Evolutionary conservation across 2,113 vertebrate species (phyloP), one percentile per base, ranked within the genome.

Genomic region (Poecilia latipinna): DNA sequence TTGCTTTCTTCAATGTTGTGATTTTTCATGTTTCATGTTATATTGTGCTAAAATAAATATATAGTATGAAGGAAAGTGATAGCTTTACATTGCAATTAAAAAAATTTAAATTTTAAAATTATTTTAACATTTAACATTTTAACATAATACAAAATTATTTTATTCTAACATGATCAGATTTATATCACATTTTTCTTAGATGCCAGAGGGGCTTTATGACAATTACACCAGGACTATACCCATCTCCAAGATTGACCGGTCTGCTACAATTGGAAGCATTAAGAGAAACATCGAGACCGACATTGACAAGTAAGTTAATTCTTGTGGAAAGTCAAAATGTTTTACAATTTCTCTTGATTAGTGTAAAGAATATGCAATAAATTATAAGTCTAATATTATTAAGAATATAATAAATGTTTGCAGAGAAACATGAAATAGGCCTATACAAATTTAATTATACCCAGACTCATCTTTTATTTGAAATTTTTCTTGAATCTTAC

Each of bases 211-310:
- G 0, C 78, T 98, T 4, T 96, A 96, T 85, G 92, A 94, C 90
- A 29, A 17, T 6, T 94, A 94, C 80, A 82, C 33, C 15, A 97
- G 75, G 91, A 93, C 86, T 65, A 90, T 98, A 69, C 94, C 95
- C 61, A 96, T 99, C 88, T 95, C 95, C 62, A 99, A 97, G 88
- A 94, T 99, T 31, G 97, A 99, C 89, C 93, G 93, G 80, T 93
- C 77, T n/a, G 94, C 93, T 64, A 89, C 93, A 13, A 79, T 92
- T 0, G 90, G 90, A 78, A 26, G 32, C 70, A 93, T 99, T 74
- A 93, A 91, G 89, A 95, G 91, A 78, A 91, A 90, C 72, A 96
- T 99, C 6, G 94, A 96, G 3, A 95, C 93, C 76, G 97, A 98
- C 89, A 86, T 93, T 60, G 93, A 93, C 72, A 97, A 93, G 98